Conservation (phyloP, 2,797 vertebrate species). For the Acridotheres tristis region DNA sequence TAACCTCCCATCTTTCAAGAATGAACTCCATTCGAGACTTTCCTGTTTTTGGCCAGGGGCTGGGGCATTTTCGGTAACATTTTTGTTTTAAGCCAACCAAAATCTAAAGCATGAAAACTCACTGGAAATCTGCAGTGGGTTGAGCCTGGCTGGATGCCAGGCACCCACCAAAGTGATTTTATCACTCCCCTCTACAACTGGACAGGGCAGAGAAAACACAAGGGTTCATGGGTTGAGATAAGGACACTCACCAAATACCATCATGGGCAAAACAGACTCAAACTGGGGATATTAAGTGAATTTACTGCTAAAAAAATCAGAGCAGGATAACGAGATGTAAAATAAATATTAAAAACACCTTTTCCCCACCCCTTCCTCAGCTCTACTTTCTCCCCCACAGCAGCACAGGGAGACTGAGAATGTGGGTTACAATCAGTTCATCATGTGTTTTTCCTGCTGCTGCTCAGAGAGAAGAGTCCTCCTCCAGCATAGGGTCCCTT, state of each 20-base stretch:
- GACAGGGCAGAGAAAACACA: neutral
- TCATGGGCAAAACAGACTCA: neutral
- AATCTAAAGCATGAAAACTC: neutral
- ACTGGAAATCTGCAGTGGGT: neutral
- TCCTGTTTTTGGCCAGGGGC: neutral
- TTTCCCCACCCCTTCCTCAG: neutral
- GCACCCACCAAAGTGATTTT: neutral
- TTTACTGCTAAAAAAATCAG: neutral
- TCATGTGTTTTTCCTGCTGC: neutral
- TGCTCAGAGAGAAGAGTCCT: neutral
- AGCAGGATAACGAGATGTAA: fast-evolving
- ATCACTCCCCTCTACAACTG: neutral
- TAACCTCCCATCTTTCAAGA: neutral
- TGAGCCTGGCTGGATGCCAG: neutral
- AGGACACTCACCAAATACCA: neutral
- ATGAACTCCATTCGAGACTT: neutral
- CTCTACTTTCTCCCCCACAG: neutral
- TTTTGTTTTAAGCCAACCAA: neutral
- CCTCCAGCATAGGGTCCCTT: no score
- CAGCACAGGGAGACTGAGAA: neutral
- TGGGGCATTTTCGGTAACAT: neutral
- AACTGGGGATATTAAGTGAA: neutral
- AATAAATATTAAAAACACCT: neutral
- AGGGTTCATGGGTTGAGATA: neutral
- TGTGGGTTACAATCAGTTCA: neutral